Evolutionary conservation across 2,797 vertebrate genomes (phyloP).

Genomic region (Micrastur ruficollis): DNA sequence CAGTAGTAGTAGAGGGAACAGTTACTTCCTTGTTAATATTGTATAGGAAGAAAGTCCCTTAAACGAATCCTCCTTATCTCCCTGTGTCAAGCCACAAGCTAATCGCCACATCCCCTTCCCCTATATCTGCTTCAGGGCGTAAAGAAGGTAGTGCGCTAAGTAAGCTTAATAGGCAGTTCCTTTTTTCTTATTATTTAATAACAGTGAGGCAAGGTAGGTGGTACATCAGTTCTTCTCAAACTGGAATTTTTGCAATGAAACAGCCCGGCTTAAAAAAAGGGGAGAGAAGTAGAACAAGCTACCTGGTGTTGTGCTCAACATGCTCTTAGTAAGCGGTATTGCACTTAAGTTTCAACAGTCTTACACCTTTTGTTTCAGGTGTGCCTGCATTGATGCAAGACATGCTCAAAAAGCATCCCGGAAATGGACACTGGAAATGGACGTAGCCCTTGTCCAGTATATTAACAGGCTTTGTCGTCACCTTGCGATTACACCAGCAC

Average conservation of each 20-base stretch:
- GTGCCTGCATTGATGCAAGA: slow-evolving; percentile 88
- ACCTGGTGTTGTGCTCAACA: rapidly evolving
- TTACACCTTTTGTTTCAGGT: slow-evolving; percentile 56
- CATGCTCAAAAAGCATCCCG: slow-evolving; percentile 93
- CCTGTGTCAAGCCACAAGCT: background rate
- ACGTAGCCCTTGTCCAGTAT: slow-evolving; percentile 92
- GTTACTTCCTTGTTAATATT: background rate
- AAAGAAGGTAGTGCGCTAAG: background rate
- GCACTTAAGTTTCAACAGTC: rapidly evolving
- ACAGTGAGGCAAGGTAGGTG: background rate
- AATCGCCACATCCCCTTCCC: background rate
- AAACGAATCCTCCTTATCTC: background rate
- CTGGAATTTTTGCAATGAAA: background rate
- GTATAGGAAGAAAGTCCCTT: background rate
- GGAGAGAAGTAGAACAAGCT: background rate
- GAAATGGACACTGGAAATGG: slow-evolving; percentile 95
- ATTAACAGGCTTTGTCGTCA: slow-evolving; percentile 94
- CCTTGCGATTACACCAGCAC: slow-evolving; percentile 92
- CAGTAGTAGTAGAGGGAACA: background rate
- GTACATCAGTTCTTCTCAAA: background rate
- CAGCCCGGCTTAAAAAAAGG: background rate
- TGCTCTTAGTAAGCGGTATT: background rate
- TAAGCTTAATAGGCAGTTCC: background rate
- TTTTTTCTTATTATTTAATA: background rate
- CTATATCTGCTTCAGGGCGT: background rate